Evolutionary conservation across 2,797 vertebrate genomes (phyloP).

Genomic region (Zonotrichia albicollis): DNA sequence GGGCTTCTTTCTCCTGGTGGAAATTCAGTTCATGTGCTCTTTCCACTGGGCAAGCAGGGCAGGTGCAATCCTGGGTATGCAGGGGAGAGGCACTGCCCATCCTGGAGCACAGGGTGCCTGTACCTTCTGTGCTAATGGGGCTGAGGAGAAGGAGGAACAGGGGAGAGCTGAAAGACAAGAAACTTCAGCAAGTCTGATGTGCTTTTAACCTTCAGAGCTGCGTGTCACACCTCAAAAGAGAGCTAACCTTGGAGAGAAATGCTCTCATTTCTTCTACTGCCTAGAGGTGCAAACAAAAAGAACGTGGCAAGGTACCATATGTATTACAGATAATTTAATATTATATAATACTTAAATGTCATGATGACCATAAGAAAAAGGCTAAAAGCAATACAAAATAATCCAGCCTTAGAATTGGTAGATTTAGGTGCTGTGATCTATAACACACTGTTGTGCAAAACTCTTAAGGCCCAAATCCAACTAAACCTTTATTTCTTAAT

Average conservation of each 20-base stretch:
- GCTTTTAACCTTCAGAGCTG: not conserved
- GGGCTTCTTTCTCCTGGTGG: not conserved
- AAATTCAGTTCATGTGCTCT: not conserved
- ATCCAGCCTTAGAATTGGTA: not conserved
- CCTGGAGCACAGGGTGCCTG: not conserved
- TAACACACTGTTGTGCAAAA: not conserved
- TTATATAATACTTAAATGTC: not conserved
- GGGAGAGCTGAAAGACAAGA: not conserved
- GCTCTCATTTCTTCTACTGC: not conserved
- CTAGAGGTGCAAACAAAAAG: not conserved
- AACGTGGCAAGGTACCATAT: fast-evolving
- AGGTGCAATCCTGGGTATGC: not conserved
- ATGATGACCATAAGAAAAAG: not conserved
- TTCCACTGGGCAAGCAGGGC: not conserved
- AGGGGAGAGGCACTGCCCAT: not conserved
- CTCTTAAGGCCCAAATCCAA: not conserved
- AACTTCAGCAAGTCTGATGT: not conserved
- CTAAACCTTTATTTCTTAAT: not conserved
- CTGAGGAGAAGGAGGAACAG: not conserved
- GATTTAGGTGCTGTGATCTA: not conserved
- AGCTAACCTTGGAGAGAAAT: not conserved
- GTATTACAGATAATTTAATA: not conserved
- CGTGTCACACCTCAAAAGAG: not conserved
- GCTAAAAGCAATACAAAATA: not conserved
- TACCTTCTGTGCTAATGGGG: not conserved